These are phyloP conservation scores for Macrotis lagotis DNA, from an alignment of 2,113 vertebrate genomes.

Conservation along the genomic window DNA sequence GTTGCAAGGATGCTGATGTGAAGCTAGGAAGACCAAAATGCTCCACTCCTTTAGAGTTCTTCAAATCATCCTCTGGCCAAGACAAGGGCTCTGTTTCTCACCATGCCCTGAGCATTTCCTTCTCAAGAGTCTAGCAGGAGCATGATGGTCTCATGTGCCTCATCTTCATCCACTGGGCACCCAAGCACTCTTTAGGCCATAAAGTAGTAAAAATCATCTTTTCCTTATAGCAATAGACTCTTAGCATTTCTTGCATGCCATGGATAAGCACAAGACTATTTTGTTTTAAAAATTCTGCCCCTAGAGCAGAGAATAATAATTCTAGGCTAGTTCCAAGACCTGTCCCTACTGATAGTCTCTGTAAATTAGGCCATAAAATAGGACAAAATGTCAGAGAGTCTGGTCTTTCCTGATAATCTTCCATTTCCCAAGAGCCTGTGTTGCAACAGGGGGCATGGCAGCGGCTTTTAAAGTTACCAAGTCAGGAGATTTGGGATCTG, in stretches of 20 bases:
- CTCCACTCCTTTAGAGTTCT: not conserved
- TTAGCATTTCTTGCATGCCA: not conserved
- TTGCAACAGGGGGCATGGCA: no score
- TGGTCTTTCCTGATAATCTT: not conserved
- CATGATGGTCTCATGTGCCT: not conserved
- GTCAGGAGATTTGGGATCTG: no score
- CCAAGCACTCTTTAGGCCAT: not conserved
- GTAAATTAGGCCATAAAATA: not conserved
- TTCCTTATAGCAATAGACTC: not conserved
- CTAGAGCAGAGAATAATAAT: not conserved
- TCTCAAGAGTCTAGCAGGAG: not conserved
- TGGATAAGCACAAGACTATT: not conserved
- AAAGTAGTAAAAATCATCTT: not conserved
- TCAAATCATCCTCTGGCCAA: not conserved
- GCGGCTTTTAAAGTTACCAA: no score
- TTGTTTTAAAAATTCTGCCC: not conserved
- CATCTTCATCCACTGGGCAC: not conserved
- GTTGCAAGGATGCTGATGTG: not conserved
- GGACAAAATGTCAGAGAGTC: not conserved
- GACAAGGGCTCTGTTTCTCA: not conserved
- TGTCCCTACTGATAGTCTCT: not conserved
- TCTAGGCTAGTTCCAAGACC: not conserved
- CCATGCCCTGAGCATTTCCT: not conserved
- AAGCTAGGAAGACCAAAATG: not conserved
- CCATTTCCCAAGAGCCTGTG: no score